Percentiles rank a stretch among this genome's conserved stretches.
phyloP scores from a whole-genome alignment of 2,113 vertebrate genomes.

The Cynocephalus volans region DNA sequence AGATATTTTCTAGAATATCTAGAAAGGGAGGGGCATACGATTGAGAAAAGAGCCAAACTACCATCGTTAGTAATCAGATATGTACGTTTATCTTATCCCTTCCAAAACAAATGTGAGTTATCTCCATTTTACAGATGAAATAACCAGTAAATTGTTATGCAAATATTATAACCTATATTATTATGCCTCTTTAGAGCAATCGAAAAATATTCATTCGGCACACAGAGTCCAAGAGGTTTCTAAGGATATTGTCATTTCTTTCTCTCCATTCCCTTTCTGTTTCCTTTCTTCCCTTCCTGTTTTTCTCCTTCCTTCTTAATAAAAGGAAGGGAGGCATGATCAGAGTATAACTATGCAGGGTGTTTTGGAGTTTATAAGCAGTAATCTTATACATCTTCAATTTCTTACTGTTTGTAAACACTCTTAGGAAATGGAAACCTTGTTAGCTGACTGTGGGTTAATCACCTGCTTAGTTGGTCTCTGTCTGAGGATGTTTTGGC shows the following conservation, averaged over 20 bases:
- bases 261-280: neutral
- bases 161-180: neutral
- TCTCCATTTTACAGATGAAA: neutral
- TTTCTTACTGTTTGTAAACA: neutral
- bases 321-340: neutral
- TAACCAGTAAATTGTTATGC: neutral
- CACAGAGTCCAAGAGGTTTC: neutral
- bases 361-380: neutral
- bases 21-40: too few species aligned
- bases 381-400: neutral
- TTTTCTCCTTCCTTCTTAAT: neutral
- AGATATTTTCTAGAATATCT: too few species aligned
- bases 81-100: neutral
- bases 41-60: neutral
- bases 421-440: neutral
- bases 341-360: neutral
- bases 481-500: neutral
- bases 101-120: neutral
- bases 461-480: neutral
- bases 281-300: neutral
- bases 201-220: neutral
- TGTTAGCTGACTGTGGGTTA: neutral
- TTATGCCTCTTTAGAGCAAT: neutral
- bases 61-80: neutral
- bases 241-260: neutral